Conservation (phyloP, 2,888 invertebrate genomes). For the Eilema griseolum region DNA sequence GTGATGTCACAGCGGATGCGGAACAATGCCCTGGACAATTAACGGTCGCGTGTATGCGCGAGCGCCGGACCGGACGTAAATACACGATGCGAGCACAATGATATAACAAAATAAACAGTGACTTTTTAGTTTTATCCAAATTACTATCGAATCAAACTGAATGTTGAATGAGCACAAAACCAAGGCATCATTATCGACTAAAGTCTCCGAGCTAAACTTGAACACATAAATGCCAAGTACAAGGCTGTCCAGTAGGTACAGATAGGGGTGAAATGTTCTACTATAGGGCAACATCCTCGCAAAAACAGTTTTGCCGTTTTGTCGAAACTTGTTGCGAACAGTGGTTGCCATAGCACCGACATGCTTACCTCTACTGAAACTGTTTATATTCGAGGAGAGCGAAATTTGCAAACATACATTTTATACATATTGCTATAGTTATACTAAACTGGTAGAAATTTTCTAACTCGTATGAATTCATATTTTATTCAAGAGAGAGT, state of each 20-base stretch:
- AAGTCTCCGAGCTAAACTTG: background rate
- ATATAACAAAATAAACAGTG: background rate
- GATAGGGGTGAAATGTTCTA: conserved; percentile 9
- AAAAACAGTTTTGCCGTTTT: conserved; percentile 4
- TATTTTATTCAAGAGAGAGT: background rate
- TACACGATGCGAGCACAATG: conserved; percentile 17
- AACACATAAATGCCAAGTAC: background rate
- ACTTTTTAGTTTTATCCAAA: background rate
- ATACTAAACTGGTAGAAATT: background rate
- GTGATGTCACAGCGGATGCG: conserved; percentile 75
- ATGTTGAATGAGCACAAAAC: background rate
- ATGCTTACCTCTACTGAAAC: background rate
- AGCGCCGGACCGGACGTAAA: conserved; percentile 37
- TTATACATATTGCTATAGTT: background rate
- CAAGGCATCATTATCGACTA: too few relatives aligned
- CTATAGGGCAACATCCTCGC: background rate
- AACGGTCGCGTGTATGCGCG: conserved; percentile 52
- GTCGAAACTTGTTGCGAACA: conserved; percentile 7
- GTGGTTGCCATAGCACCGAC: conserved; percentile 7
- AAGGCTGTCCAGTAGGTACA: background rate
- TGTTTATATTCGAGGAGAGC: background rate
- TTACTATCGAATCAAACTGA: background rate
- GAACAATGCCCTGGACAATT: conserved; percentile 73
- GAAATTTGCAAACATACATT: background rate
- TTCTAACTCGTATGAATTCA: background rate